Conservation (phyloP, 1,140 invertebrate genomes). For the Trachelipus rathkii region DNA sequence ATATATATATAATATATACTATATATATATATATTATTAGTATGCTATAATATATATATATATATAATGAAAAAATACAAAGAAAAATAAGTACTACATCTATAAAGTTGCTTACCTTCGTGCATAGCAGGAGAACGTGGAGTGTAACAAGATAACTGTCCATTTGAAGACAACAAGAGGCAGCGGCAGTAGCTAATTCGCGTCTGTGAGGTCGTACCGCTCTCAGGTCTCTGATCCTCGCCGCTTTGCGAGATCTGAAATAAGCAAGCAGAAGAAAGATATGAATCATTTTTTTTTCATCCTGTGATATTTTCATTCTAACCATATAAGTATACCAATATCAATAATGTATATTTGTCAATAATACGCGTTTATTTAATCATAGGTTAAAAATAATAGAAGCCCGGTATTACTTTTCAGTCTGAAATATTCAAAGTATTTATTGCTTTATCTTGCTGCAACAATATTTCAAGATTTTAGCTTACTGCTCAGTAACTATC, state of each 20-base stretch:
- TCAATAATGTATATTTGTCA: too few relatives aligned
- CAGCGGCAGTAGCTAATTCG: conserved; percentile 90
- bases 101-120: conserved; percentile 28
- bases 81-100: not conserved
- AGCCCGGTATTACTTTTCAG: too few relatives aligned
- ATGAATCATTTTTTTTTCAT: not conserved
- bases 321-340: too few relatives aligned
- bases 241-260: conserved; percentile 69
- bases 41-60: conserved; percentile 12
- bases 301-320: too few relatives aligned
- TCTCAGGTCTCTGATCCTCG: conserved; percentile 64
- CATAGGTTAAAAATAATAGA: too few relatives aligned
- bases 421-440: too few relatives aligned
- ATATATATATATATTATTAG: conserved; percentile 1
- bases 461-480: too few relatives aligned
- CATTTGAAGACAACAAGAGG: conserved; percentile 91
- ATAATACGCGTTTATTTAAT: too few relatives aligned
- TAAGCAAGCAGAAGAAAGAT: too few relatives aligned
- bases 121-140: conserved; percentile 66
- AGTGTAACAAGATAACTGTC: conserved; percentile 86
- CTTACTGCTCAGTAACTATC: too few relatives aligned
- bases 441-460: too few relatives aligned
- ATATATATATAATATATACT: conserved; percentile 15
- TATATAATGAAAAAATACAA: not conserved
- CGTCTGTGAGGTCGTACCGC: conserved; percentile 56